Base-by-base conservation (phyloP, 2,113 vertebrate genomes). In the Cromileptes altivelis region DNA sequence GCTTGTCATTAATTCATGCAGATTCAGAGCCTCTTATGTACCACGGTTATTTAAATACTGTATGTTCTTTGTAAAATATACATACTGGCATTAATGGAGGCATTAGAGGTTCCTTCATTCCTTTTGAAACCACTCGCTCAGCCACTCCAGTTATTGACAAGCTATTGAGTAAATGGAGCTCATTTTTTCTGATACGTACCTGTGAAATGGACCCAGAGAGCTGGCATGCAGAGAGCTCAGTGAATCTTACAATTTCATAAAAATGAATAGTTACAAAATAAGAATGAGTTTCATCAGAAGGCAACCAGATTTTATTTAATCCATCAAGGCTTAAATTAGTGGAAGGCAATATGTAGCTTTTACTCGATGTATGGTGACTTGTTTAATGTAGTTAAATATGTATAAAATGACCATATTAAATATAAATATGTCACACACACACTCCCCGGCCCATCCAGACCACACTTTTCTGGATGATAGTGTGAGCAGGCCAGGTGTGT, bases 1-100 rank as follows among this genome's bases (percentile, higher is more conserved):
- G 87, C 90, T 90, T 74, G 71, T 94, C 82, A 91, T 92, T 92
- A 90, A 95, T 94, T 94, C 67, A 94, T 95, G 85, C 80, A 58
- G 62, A 90, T 92, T 89, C 73, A 1, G 42, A 85, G 73, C 49
- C 79, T 85, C 77, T 91, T 80, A 88, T 91, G 87, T 88, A 55
- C 68, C 30, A 69, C 15, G 47, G 80, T 87, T 84, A 69, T 84
- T 4, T 88, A 82, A 92, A 93, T 93, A 88, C 75, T 91, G 88
- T 30, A 91, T 91, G 81, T 69, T 74, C 62, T 68, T 7, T 68
- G 62, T 93, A 45, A 93, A 92, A 88, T 91, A 91, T 91, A 75
- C 57, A 93, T 90, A 72, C 80, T 72, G 55, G 56, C 82, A 84
- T 88, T 91, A 90, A 94, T 91, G 60, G 86, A 78, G 63, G 86